Percentiles rank a stretch among this genome's conserved stretches.
Evolutionary conservation across 2,888 invertebrate species (phyloP).

Genomic region (Philhelius pedissequus): DNA sequence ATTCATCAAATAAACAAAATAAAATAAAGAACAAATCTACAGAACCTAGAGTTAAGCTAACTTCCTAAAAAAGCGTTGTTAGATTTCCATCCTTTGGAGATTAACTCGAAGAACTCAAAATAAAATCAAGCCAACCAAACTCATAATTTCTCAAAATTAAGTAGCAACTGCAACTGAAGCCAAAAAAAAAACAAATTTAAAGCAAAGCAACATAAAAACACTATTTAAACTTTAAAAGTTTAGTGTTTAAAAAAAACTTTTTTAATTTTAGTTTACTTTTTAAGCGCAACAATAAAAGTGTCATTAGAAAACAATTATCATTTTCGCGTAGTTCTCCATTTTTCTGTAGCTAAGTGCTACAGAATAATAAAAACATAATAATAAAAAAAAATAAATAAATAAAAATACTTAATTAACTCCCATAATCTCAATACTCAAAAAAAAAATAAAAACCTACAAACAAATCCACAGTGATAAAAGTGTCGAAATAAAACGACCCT

Average conservation of each 20-base stretch:
- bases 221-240: conserved; percentile 40
- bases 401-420: not conserved
- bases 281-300: conserved; percentile 35
- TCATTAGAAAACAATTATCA: conserved; percentile 31
- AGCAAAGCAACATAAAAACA: conserved; percentile 30
- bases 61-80: conserved; percentile 61
- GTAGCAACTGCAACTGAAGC: conserved; percentile 66
- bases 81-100: conserved; percentile 54
- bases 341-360: conserved; percentile 45
- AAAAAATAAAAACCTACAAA: conserved; percentile 19
- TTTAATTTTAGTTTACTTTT: conserved; percentile 30
- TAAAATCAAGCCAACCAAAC: conserved; percentile 61
- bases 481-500: conserved; percentile 15
- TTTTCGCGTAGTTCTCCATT: conserved; percentile 44
- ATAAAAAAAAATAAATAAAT: not conserved
- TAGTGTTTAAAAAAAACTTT: conserved; percentile 41
- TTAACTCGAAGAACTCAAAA: conserved; percentile 52
- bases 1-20: conserved; percentile 68
- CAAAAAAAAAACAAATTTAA: conserved; percentile 50
- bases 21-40: conserved; percentile 72
- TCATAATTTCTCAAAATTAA: conserved; percentile 58
- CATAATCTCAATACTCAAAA: conserved; percentile 59
- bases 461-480: conserved; percentile 55
- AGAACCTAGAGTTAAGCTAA: conserved; percentile 70
- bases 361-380: not conserved